Evolutionary conservation across 2,113 vertebrate species (phyloP).

Genomic region (Erythrolamprus reginae): DNA sequence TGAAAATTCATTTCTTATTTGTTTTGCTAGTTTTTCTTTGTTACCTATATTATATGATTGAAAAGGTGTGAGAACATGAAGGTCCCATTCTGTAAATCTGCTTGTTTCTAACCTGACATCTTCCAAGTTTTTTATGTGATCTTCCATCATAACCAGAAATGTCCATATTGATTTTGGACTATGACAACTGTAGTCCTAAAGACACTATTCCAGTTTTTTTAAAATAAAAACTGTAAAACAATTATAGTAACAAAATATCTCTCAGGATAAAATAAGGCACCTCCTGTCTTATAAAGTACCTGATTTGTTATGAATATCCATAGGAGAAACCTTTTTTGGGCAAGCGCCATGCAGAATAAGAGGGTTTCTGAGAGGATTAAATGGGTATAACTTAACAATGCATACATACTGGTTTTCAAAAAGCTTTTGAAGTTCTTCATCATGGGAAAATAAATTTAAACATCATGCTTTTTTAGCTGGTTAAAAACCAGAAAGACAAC

Average conservation of each 20-base stretch:
- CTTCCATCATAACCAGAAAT: not conserved
- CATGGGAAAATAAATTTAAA: not conserved
- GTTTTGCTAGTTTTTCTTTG: not conserved
- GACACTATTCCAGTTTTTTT: not conserved
- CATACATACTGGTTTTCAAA: not conserved
- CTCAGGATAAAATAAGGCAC: not conserved
- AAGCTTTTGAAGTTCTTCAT: not conserved
- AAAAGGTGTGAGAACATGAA: not conserved
- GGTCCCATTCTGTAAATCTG: not conserved
- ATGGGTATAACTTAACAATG: not conserved
- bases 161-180: not conserved
- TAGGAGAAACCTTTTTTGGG: not conserved
- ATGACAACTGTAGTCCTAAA: not conserved
- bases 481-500: not conserved
- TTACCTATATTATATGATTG: not conserved
- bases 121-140: not conserved
- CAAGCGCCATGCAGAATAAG: not conserved
- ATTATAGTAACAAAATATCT: not conserved
- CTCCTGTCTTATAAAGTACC: not conserved
- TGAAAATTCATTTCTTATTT: not conserved
- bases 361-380: not conserved
- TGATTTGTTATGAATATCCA: not conserved
- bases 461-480: not conserved
- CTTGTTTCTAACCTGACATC: not conserved
- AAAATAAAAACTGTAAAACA: not conserved